Evolutionary conservation across 2,113 vertebrate species (phyloP).

Genomic region (Ciconia maguari): DNA sequence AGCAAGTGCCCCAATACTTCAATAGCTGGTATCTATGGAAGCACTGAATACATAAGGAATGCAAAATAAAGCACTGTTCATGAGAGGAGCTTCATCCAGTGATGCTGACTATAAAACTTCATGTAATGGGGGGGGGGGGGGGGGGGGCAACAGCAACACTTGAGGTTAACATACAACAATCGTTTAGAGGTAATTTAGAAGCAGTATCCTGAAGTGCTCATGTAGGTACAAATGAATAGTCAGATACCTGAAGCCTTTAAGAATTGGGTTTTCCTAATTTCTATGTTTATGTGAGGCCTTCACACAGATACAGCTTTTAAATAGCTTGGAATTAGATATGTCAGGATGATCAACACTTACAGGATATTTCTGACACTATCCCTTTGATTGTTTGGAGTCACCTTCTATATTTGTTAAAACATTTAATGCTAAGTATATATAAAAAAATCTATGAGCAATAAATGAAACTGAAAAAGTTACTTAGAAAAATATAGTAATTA

Average conservation of each 20-base stretch:
- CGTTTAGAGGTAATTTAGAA: not conserved
- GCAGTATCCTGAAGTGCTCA: not conserved
- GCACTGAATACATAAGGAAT: not conserved
- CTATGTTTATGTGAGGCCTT: not conserved
- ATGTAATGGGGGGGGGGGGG: fast-evolving
- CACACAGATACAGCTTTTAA: not conserved
- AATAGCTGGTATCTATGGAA: not conserved
- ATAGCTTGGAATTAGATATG: not conserved
- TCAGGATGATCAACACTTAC: not conserved
- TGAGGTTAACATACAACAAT: not conserved
- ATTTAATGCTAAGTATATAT: not conserved
- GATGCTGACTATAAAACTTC: not conserved
- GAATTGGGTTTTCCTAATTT: not conserved
- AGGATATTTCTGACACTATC: not conserved
- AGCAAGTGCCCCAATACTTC: not conserved
- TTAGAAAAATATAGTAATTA: not conserved
- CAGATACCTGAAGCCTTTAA: not conserved
- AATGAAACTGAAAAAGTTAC: not conserved
- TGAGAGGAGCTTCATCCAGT: not conserved
- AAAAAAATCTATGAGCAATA: not conserved
- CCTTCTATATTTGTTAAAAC: not conserved
- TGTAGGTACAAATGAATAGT: not conserved
- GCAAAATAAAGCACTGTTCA: not conserved
- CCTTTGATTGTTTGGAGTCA: not conserved
- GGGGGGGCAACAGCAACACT: not conserved